Base-by-base conservation (phyloP, 2,113 vertebrate species). In the Python bivittatus region DNA sequence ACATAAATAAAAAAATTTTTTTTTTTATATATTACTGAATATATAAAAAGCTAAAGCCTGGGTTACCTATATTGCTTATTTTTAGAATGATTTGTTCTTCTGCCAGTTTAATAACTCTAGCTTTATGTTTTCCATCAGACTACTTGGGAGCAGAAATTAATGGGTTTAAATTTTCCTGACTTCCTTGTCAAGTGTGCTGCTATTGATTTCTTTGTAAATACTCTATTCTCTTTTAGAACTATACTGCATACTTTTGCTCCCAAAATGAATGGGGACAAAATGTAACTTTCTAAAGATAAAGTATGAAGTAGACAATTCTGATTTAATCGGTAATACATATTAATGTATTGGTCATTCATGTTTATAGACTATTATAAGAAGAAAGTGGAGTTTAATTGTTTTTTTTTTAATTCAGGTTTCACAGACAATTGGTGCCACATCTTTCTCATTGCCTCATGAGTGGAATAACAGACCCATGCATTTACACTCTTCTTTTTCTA, bases 401-500 rank as follows among this genome's bases (percentile, higher is more conserved):
- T 93, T 94, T 94, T 58, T 93, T 86, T 48, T 87, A 72, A 72
- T 52, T 27, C 57, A 98, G 98, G 97, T 97, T 9, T 97, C 97
- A 57, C 98, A 97, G 68, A 97, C 97, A 93, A 96, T 97, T 95
- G 97, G 97, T 93, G 96, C 97, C 7, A 96, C 96, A 83, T 97
- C 97, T 12, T 97, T 97, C 93, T 97, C 97, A 93, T 95, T 97
- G 96, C 97, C 98, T 95, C 98, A 98, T 61, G 98, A 98, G 96
- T 98, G 98, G 98, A 98, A 98, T 94, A 96, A 90, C 93, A 98
- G 98, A 96, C 97, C 97, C 92, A 97, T 97, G 52, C 98, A 97
- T 85, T 96, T 97, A 90, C 98, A 98, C 96, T 98, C 98, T 0
- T 96, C 98, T 56, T 99, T 99, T 96, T 98, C 98, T 94, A 97